Conservation (phyloP, 1,140 invertebrate genomes). For the Phymastichus coffea region DNA sequence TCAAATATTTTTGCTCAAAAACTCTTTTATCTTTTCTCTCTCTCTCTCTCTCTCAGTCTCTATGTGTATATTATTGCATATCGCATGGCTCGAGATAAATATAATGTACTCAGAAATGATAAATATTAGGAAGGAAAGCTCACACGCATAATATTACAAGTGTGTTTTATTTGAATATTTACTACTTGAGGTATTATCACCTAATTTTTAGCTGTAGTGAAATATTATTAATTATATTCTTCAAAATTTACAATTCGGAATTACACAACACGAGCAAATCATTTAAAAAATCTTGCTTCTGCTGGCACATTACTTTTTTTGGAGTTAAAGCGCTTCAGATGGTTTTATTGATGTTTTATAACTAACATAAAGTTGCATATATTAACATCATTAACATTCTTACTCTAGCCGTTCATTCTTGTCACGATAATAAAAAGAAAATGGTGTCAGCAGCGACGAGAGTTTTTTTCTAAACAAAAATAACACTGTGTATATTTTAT, state of each 20-base stretch:
- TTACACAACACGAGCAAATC: background rate
- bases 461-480: background rate
- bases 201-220: too few relatives aligned
- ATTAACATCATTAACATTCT: background rate
- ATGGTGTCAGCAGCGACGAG: background rate
- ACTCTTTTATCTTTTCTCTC: too few relatives aligned
- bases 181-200: too few relatives aligned
- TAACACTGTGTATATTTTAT: background rate
- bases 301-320: background rate
- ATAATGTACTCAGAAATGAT: slow-evolving; percentile 10
- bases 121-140: too few relatives aligned
- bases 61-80: slow-evolving; percentile 1
- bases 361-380: background rate
- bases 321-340: background rate
- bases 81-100: slow-evolving; percentile 21
- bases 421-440: background rate
- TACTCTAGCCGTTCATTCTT: background rate
- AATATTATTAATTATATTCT: too few relatives aligned
- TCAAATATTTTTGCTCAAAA: too few relatives aligned
- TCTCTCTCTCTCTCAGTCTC: too few relatives aligned
- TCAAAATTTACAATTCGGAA: too few relatives aligned
- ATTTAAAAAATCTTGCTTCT: slow-evolving; percentile 6
- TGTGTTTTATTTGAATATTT: too few relatives aligned
- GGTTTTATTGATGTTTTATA: background rate
- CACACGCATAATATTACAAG: too few relatives aligned